Percentiles rank a stretch among this genome's conserved stretches.
Evolutionary conservation across 2,113 vertebrate genomes (phyloP).

Genomic region (Aramus guarauna): DNA sequence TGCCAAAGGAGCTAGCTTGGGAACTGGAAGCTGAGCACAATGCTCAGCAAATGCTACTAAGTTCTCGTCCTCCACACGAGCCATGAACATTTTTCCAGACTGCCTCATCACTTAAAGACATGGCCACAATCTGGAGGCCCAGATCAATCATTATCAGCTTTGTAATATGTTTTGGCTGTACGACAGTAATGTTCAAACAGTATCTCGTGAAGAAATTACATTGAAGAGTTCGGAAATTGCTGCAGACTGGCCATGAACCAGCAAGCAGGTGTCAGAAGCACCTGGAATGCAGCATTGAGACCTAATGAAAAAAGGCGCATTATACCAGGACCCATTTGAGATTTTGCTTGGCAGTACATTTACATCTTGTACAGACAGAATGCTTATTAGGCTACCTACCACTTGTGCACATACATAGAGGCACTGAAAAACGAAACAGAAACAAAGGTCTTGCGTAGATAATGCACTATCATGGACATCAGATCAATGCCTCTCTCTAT

Average conservation of each 20-base stretch:
- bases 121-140: background rate
- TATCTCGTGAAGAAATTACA: background rate
- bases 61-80: background rate
- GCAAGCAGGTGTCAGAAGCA: background rate
- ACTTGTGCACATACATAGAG: background rate
- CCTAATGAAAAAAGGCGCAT: background rate
- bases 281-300: background rate
- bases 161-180: background rate
- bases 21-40: background rate
- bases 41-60: background rate
- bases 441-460: background rate
- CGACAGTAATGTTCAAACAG: background rate
- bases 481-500: background rate
- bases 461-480: fast-evolving
- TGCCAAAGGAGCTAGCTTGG: background rate
- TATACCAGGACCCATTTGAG: background rate
- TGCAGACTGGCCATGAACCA: background rate
- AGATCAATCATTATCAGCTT: background rate
- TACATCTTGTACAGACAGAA: background rate
- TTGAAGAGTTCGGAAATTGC: background rate
- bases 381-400: background rate
- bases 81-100: background rate
- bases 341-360: background rate
- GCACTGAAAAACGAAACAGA: background rate
- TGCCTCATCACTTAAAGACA: background rate